Conservation (phyloP, 2,888 invertebrate genomes). For the Plebejus argus region DNA sequence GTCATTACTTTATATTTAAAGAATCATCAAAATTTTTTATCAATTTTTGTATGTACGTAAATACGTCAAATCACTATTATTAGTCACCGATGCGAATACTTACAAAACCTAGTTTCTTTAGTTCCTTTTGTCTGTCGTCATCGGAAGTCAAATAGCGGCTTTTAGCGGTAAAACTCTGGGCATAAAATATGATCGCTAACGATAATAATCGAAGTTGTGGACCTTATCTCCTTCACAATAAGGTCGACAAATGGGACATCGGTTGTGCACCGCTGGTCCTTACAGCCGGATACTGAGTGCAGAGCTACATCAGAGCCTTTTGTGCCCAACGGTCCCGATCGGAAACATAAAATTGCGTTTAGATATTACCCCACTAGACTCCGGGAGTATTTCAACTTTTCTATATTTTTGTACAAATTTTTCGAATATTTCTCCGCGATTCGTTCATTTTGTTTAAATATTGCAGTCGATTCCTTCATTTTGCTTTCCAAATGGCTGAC, state of each 20-base stretch:
- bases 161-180: constrained; percentile 18
- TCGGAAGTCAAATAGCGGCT: constrained; percentile 24
- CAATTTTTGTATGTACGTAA: not conserved
- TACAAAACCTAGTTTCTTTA: not conserved
- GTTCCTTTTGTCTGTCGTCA: constrained; percentile 19
- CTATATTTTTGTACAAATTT: not conserved
- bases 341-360: constrained; percentile 31
- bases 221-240: not conserved
- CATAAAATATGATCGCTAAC: constrained; percentile 23
- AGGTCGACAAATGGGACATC: not conserved
- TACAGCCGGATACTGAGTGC: constrained; percentile 28
- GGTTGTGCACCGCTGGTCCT: not conserved
- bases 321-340: constrained; percentile 19
- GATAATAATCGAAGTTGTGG: not conserved
- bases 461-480: not conserved
- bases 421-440: not conserved
- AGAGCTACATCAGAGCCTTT: constrained; percentile 9
- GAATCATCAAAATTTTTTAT: too few relatives aligned
- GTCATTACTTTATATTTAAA: too few relatives aligned
- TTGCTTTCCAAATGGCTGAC: too few relatives aligned
- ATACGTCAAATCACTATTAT: not conserved
- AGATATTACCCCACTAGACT: constrained; percentile 3
- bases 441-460: not conserved
- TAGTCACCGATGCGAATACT: not conserved
- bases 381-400: not conserved